Percentiles rank a stretch among this genome's conserved stretches.
phyloP scores from a whole-genome alignment of 2,888 invertebrate genomes.

The Aphodius granarius region DNA sequence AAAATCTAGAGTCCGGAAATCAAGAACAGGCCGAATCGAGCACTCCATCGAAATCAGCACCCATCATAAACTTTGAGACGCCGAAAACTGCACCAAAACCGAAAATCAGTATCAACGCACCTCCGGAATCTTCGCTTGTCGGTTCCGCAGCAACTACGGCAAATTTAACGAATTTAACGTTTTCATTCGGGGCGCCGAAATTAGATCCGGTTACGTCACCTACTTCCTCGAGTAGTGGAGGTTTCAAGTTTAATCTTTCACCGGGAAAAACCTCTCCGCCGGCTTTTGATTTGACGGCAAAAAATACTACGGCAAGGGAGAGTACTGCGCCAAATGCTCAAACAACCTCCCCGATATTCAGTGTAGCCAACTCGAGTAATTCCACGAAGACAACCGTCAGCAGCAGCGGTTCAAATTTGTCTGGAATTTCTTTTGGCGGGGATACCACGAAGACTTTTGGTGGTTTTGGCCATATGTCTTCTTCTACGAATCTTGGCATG shows the following conservation, averaged over 20 bases:
- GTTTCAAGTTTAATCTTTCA: slow-evolving; percentile 3
- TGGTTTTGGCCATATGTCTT: neutral
- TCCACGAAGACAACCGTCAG: neutral
- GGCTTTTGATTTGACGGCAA: neutral
- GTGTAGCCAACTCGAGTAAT: neutral
- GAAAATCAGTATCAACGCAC: neutral
- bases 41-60: neutral
- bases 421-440: neutral
- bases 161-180: slow-evolving; percentile 6
- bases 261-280: neutral
- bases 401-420: slow-evolving; percentile 11
- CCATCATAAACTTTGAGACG: neutral
- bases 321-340: neutral
- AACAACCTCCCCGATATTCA: neutral
- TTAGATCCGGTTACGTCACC: neutral
- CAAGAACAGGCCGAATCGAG: neutral
- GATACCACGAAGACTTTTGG: neutral
- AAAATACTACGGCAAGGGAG: neutral
- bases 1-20: slow-evolving; percentile 1
- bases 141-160: neutral
- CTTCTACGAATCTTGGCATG: neutral
- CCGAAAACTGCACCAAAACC: neutral
- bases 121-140: neutral
- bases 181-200: neutral
- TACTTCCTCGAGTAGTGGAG: neutral